A percentile compares a stretch with the other conserved stretches of the same genome.
Conservation (phyloP, 2,113 vertebrate species). For the Gnathonemus echidnorhynchus region DNA sequence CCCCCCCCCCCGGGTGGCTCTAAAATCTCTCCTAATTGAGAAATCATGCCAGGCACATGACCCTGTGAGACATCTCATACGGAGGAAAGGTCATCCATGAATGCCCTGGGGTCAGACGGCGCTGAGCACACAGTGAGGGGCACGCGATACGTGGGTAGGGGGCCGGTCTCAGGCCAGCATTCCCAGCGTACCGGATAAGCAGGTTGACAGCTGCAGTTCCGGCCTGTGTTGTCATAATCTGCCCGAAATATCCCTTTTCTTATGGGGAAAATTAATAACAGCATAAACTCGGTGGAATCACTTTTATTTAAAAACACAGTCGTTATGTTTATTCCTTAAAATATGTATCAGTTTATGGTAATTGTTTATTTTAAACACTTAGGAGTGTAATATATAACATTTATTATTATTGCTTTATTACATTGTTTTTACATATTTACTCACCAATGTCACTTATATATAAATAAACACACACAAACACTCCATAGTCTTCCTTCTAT, state of each 20-base stretch:
- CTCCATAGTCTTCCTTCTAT: not conserved
- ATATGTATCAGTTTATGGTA: not conserved
- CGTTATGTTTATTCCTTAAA: not conserved
- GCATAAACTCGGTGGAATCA: not conserved
- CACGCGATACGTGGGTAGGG: not conserved
- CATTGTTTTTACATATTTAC: not conserved
- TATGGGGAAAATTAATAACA: not conserved
- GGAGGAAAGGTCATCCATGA: not conserved
- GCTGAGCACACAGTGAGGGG: slow-evolving; percentile 32
- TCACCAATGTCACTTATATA: not conserved
- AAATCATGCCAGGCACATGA: slow-evolving; percentile 18
- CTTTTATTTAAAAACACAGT: not conserved
- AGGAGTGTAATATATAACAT: not conserved
- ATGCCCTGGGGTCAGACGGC: not conserved
- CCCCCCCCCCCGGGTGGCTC: slow-evolving; percentile 29
- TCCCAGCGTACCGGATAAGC: not conserved
- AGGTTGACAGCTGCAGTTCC: not conserved
- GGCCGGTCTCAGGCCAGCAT: not conserved
- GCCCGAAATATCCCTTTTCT: not conserved
- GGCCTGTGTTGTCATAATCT: not conserved
- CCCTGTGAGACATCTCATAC: slow-evolving; percentile 17
- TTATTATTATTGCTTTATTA: not conserved
- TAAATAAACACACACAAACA: not conserved
- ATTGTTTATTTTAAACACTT: not conserved
- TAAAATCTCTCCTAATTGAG: slow-evolving; percentile 54